These are phyloP conservation scores for Empis stercorea DNA, from an alignment of 2,888 invertebrate species.

Conservation along the genomic window DNA sequence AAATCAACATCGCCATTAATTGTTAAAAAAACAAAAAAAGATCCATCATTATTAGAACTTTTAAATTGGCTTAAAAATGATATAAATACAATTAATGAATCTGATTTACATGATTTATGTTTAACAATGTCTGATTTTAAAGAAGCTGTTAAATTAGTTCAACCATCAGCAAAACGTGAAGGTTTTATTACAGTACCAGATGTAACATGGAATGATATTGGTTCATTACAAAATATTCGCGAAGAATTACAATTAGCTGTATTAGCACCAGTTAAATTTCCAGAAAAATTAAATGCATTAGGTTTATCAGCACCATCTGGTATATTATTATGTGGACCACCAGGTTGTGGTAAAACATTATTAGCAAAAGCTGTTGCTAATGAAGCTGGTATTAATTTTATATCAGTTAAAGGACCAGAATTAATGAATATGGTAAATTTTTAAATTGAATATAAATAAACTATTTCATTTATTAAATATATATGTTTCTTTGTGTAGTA, in stretches of 20 bases:
- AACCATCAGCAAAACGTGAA: constrained; percentile 90
- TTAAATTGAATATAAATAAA: not conserved
- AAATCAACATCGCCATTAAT: constrained; percentile 12
- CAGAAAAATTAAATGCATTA: constrained; percentile 62
- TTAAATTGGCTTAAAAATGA: constrained; percentile 53
- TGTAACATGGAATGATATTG: constrained; percentile 94
- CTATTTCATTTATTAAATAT: not conserved
- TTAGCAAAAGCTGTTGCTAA: constrained; percentile 97
- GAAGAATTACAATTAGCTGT: constrained; percentile 85
- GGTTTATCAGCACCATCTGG: constrained; percentile 77
- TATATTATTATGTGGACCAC: constrained; percentile 89
- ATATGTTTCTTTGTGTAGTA: constrained; percentile 53
- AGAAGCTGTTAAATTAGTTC: constrained; percentile 65
- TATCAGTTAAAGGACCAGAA: constrained; percentile 98
- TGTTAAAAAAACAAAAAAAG: constrained; percentile 4
- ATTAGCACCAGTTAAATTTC: constrained; percentile 80
- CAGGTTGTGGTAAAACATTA: constrained; percentile 92
- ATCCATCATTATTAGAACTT: constrained; percentile 42
- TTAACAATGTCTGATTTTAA: constrained; percentile 66
- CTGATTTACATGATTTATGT: constrained; percentile 49
- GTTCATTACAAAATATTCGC: constrained; percentile 76
- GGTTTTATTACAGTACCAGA: constrained; percentile 97
- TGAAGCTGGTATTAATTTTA: constrained; percentile 97
- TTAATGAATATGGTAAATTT: constrained; percentile 79
- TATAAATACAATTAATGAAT: constrained; percentile 45